Base-by-base conservation (phyloP, 2,797 vertebrate species). In the Leptatherina wallacei region DNA sequence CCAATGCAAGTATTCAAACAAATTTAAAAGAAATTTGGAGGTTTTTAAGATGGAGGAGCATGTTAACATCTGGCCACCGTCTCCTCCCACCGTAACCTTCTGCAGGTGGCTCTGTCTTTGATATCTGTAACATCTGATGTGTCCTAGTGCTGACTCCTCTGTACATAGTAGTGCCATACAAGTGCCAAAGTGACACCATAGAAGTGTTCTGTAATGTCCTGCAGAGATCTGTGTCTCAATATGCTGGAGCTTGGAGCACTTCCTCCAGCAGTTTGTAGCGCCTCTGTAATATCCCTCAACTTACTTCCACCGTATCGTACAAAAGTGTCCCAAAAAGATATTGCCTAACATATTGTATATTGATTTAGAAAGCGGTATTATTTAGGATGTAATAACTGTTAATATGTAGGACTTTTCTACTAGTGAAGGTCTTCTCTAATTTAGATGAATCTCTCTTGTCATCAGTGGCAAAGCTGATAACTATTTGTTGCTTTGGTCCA, bases 371-470 rank as follows among this genome's bases (percentile, higher is more conserved):
- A 87, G 91, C 81, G 78, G 83, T 85, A 86, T 88, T 85, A 86
- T 91, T 91, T 92, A 93, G 91, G 88, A 90, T 92, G 86, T 93
- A 88, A 86, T 91, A 88, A 87, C 84, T 93, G 92, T 93, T 90
- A 81, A 85, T 85, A 85, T 85, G 85, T 93, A 93, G 90, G 85
- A 88, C 85, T 90, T 91, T 92, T 91, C 87, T 88, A 90, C 85
- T 85, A 82, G 88, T 92, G 80, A 88, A 83, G 82, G 78, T 87
- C 81, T 80, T 78, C 87, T 91, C 83, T 85, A 76, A 81, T 88
- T 91, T 92, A 87, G 89, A 90, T 77, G 68, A 78, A 83, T 70
- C 75, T 90, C 67, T 86, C 73, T 82, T 77, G 85, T 57, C 82
- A 86, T 86, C 74, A 66, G 83, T 85, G 81, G 76, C 80, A 81